Evolutionary conservation across 2,113 vertebrate genomes (phyloP), one percentile per base, ranked within the genome.

Genomic region (Chionodraco myersi): DNA sequence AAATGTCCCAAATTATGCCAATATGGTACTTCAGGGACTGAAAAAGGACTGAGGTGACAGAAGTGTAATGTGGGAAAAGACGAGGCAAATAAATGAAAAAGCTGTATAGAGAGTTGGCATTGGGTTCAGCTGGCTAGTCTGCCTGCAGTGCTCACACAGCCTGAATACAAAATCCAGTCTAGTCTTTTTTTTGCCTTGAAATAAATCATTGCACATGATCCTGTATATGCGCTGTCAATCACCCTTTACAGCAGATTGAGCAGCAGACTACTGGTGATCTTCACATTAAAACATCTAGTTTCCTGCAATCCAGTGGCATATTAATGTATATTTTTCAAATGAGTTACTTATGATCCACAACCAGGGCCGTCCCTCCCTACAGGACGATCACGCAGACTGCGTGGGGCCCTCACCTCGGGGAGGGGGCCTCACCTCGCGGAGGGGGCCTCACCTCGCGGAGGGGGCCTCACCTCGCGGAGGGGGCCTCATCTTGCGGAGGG

Each of bases 121-220:
- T 44, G 45, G 71, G 75, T 72, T 71, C 54, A 70, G 75, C 41
- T 23, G 2, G 75, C 30, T 15, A 10, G 36, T 58, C 78, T 52
- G 45, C 36, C 67, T 44, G 76, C 83, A 81, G 81, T 67, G 44
- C 57, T 68, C 14, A 67, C 73, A 70, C 56, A 52, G 59, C 56
- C 61, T 23, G 70, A 87, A 88, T 86, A 36, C 80, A 54, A 85
- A 87, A 66, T 47, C 16, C 12, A 5, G n/a, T 9, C n/a, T 53
- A 16, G 11, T 53, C 34, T 72, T 52, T 51, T 69, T 64, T 52
- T 62, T 66, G 11, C 59, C 21, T 21, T 69, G 45, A 64, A 72
- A 83, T 52, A 60, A 66, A 62, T 61, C 36, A 41, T 21, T 48
- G 13, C 61, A 72, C 62, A 75, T 47, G 4, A 41, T 49, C 30